Conservation (phyloP, 2,888 invertebrate species). For the Macroteleia sp. region DNA sequence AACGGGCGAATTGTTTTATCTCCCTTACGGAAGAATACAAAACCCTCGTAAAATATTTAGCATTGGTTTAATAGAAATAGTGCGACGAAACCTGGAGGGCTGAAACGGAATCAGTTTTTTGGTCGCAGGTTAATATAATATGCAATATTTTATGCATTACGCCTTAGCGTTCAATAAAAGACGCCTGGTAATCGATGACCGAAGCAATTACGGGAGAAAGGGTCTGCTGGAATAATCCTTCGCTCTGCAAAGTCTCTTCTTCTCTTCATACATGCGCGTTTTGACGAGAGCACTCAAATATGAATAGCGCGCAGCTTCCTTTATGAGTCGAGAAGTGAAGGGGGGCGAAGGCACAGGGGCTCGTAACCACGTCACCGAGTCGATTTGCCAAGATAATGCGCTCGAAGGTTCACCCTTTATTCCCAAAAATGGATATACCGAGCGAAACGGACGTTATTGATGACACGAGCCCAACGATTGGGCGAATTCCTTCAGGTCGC, state of each 20-base stretch:
- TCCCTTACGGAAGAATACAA: too few relatives aligned
- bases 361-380: slow-evolving; percentile 61
- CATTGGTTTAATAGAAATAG: background rate
- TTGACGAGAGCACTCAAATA: slow-evolving; percentile 59
- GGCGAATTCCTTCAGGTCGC: too few relatives aligned
- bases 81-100: background rate
- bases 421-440: slow-evolving; percentile 26
- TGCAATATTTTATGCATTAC: slow-evolving; percentile 65
- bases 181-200: slow-evolving; percentile 38
- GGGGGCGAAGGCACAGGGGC: slow-evolving; percentile 29
- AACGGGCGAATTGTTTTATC: too few relatives aligned
- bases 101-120: slow-evolving; percentile 4
- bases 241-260: slow-evolving; percentile 42
- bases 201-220: slow-evolving; percentile 38
- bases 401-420: slow-evolving; percentile 70
- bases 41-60: too few relatives aligned
- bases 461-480: too few relatives aligned
- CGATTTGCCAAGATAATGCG: slow-evolving; percentile 79
- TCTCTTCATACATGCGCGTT: slow-evolving; percentile 42
- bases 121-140: slow-evolving; percentile 18
- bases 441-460: slow-evolving; percentile 72
- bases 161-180: slow-evolving; percentile 50
- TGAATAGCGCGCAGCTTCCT: slow-evolving; percentile 52
- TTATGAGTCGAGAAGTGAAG: slow-evolving; percentile 61
- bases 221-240: slow-evolving; percentile 30